Evolutionary conservation across 2,797 vertebrate species (phyloP).

Genomic region (Microcaecilia unicolor): DNA sequence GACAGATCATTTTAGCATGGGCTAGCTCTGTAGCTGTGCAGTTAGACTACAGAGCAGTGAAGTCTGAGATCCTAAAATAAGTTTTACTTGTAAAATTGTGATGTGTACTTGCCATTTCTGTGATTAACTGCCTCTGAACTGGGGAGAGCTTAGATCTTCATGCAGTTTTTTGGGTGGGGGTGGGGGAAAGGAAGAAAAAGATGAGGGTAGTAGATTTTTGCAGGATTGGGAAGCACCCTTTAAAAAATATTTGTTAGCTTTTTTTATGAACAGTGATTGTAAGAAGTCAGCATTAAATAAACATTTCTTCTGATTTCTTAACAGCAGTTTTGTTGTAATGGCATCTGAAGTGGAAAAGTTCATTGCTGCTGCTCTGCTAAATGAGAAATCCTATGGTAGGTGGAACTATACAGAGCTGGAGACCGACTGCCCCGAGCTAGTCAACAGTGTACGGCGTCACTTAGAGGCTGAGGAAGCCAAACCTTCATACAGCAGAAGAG

Average conservation of each 20-base stretch:
- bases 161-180: not conserved
- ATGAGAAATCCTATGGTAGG: not conserved
- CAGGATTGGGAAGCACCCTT: not conserved
- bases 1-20: too few relatives aligned
- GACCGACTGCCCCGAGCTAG: constrained; percentile 4
- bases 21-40: too few relatives aligned
- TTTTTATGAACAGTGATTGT: too few relatives aligned
- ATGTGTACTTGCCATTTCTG: too few relatives aligned
- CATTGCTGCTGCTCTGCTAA: constrained; percentile 15
- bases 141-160: not conserved
- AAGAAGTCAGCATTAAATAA: not conserved
- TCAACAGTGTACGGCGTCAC: not conserved
- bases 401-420: constrained; percentile 28
- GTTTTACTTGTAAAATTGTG: too few relatives aligned
- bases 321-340: constrained; percentile 27
- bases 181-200: not conserved
- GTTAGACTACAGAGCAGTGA: too few relatives aligned
- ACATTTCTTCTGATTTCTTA: constrained; percentile 1
- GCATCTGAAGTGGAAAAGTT: constrained; percentile 44
- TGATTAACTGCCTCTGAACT: too few relatives aligned
- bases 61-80: too few relatives aligned
- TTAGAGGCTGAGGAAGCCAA: constrained; percentile 2
- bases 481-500: not conserved
- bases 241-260: not conserved
- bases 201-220: too few relatives aligned